Percentiles rank a stretch among this genome's conserved stretches.
Evolutionary conservation across 2,888 invertebrate species (phyloP).

Genomic region (Tribolium freemani): DNA sequence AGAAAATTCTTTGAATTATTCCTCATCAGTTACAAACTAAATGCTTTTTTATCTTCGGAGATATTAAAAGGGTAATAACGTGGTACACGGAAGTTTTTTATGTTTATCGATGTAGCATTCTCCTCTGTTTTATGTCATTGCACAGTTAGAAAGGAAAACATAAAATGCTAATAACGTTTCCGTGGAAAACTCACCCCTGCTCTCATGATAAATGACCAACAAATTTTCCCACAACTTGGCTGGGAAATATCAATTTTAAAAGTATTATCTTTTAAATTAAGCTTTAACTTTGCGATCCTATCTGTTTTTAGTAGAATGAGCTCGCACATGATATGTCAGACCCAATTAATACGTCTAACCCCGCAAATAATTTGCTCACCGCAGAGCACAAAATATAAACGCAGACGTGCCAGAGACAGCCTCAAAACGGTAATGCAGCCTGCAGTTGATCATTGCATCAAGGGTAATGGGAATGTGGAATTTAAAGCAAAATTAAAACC

Average conservation of each 20-base stretch:
- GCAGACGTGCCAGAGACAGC: not conserved
- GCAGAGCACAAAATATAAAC: not conserved
- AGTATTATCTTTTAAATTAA: not conserved
- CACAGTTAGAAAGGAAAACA: constrained; percentile 4
- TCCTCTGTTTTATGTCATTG: constrained; percentile 9
- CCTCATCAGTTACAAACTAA: not conserved
- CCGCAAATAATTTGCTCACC: not conserved
- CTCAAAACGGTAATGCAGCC: not conserved
- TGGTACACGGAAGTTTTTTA: constrained; percentile 2
- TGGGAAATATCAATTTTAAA: not conserved
- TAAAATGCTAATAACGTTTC: constrained; percentile 2
- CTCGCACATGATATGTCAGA: not conserved
- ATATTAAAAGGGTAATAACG: constrained; percentile 8
- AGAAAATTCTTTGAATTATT: not conserved
- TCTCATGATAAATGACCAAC: constrained; percentile 1
- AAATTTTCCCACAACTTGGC: not conserved
- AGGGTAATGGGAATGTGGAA: not conserved
- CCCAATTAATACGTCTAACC: not conserved
- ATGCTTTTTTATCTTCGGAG: constrained; percentile 3
- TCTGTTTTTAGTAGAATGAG: not conserved
- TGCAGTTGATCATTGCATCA: not conserved
- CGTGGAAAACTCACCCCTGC: not conserved
- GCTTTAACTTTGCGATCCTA: not conserved
- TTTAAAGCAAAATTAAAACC: not conserved
- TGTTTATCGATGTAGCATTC: constrained; percentile 9